Percentiles rank a stretch among this genome's conserved stretches.
These are phyloP conservation scores for Aegithalos caudatus DNA, from an alignment of 2,113 vertebrate species.

Conservation along the genomic window DNA sequence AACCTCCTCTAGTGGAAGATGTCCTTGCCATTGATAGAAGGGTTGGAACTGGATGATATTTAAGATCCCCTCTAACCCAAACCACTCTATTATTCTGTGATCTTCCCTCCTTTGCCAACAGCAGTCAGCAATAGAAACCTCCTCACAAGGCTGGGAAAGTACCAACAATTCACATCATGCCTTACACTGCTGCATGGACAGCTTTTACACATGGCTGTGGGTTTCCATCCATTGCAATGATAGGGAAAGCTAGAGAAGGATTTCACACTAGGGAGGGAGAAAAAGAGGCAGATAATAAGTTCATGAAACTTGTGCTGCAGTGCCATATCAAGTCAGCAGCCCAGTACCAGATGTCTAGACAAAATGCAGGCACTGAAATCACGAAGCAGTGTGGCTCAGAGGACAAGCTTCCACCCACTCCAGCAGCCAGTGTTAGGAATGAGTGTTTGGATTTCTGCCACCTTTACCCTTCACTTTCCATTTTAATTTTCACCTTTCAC, in stretches of 20 bases:
- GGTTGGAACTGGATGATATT: neutral
- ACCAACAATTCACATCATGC: neutral
- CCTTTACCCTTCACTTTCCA: neutral
- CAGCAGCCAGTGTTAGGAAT: neutral
- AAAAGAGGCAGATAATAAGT: neutral
- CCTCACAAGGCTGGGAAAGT: neutral
- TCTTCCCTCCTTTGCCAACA: neutral
- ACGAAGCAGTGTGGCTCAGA: neutral
- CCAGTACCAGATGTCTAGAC: neutral
- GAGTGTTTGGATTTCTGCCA: neutral
- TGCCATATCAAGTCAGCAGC: neutral
- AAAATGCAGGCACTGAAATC: neutral
- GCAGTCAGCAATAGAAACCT: neutral
- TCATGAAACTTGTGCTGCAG: neutral
- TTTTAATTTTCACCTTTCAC: neutral
- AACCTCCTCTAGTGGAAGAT: neutral
- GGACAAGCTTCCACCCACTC: neutral
- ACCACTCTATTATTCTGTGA: neutral
- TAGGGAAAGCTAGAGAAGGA: neutral
- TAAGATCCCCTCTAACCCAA: neutral
- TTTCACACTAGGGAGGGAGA: neutral
- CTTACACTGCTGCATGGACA: neutral
- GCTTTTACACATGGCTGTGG: accelerated
- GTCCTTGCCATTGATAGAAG: neutral
- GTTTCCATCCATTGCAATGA: neutral